Base-by-base conservation (phyloP, 2,113 vertebrate species). In the Dicrurus megarhynchus region DNA sequence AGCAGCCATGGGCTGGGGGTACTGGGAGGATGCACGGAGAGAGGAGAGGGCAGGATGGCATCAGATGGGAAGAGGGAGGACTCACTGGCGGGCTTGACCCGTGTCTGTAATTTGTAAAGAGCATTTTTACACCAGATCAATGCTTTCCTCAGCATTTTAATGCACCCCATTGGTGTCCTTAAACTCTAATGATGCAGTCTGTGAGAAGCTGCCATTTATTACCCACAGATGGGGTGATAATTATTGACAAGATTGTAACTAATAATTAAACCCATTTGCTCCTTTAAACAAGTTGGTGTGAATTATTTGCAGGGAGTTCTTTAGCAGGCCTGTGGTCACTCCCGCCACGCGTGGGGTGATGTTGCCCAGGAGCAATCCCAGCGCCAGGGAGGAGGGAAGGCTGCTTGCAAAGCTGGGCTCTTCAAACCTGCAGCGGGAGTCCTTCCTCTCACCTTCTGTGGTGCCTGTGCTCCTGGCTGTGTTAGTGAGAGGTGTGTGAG, bases 141-240 rank as follows among this genome's bases (percentile, higher is more conserved):
- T 99, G 98, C 98, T 98, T 98, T 98, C 97, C 98, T 98, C 98
- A 98, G 98, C 98, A 98, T 98, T 99, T 99, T 99, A 99, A 98
- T 98, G 98, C 98, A 98, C 98, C 98, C 97, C 98, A 98, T 98
- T 97, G 98, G 98, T 99, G 98, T 99, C 98, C 98, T 99, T 98
- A 98, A 99, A 98, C 97, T 98, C 98, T 99, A 98, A 99, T 98
- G 98, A 98, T 98, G 97, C 96, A 98, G 98, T 98, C 99, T 98
- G 98, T 98, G 98, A 98, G 98, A 98, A 98, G 96, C 97, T 97
- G 98, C 98, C 98, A 99, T 99, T 99, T 98, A 99, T 99, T 99
- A 98, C 98, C 97, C 98, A 98, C 98, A 99, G 98, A 98, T 98
- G 98, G 98, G 98, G 98, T 97, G 97, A 99, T 99, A 98, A 98